Evolutionary conservation across 2,797 vertebrate genomes (phyloP), one percentile per base, ranked within the genome.

Genomic region (Smutsia temminckii): DNA sequence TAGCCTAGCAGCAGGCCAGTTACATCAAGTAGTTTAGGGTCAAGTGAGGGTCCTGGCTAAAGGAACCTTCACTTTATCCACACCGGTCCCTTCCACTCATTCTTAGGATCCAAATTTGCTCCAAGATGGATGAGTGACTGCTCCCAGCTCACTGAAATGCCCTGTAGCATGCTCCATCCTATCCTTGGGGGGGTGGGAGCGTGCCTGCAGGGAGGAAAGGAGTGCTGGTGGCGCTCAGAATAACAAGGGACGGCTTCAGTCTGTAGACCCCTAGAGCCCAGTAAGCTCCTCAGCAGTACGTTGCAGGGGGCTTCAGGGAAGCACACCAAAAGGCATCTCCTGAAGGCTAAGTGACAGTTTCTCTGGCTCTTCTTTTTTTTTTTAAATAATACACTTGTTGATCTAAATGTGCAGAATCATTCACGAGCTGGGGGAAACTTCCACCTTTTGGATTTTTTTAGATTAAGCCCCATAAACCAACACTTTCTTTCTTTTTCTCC

Each of bases 401-500:
- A 94, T 46, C 51, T 85, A 91, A 78, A 29, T 37, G 2, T 89
- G 34, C 46, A 66, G 63, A 88, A 68, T 90, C 37, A 91, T 32
- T 91, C 27, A 78, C 71, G 21, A 64, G 21, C 37, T 90, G 11
- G 34, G n/a, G 64, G 17, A 83, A 91, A 42, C 0, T 42, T 32
- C 20, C 12, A 40, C 40, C 53, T 94, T 91, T 78, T 74, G 20
- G 18, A 79, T 94, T 74, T 3, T 85, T 87, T 96, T 75, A 81
- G 37, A 59, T 71, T 90, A 85, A 46, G 25, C 25, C 94, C 13
- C 20, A 78, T 74, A 81, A 57, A 80, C 14, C 55, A 55, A 64
- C 2, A 6, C 84, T 95, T 55, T n/a, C 63, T 59, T 53, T 21
- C 8, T 79, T 29, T 17, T 42, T 27, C 2, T 61, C 14, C 13